Evolutionary conservation across 2,797 vertebrate genomes (phyloP).

Genomic region (Sebastolobus altivelis): DNA sequence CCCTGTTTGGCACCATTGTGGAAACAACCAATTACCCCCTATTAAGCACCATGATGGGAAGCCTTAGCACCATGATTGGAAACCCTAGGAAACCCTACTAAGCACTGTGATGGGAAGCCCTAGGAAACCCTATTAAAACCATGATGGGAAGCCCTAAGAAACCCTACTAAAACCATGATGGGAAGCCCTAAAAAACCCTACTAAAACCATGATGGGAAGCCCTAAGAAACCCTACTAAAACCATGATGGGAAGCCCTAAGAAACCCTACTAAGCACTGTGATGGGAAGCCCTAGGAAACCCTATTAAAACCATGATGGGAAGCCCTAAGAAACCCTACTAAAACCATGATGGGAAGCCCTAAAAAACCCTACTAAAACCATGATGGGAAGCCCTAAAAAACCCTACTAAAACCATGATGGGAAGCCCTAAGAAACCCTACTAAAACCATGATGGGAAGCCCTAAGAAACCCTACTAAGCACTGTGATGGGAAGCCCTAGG

Average conservation of each 20-base stretch:
- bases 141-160: neutral
- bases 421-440: neutral
- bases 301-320: neutral
- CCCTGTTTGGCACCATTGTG: fast-evolving
- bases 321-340: neutral
- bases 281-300: neutral
- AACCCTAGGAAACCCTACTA: neutral
- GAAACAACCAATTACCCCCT: neutral
- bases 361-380: neutral
- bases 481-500: neutral
- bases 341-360: neutral
- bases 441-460: neutral
- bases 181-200: neutral
- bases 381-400: neutral
- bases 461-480: neutral
- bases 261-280: neutral
- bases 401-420: neutral
- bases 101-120: neutral
- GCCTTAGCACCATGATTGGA: neutral
- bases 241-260: neutral
- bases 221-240: neutral
- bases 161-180: neutral
- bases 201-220: neutral
- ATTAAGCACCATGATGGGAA: neutral
- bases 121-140: neutral